These are phyloP conservation scores for Oscheius sp. DNA, from an alignment of 2,888 invertebrate genomes.

Conservation along the genomic window DNA sequence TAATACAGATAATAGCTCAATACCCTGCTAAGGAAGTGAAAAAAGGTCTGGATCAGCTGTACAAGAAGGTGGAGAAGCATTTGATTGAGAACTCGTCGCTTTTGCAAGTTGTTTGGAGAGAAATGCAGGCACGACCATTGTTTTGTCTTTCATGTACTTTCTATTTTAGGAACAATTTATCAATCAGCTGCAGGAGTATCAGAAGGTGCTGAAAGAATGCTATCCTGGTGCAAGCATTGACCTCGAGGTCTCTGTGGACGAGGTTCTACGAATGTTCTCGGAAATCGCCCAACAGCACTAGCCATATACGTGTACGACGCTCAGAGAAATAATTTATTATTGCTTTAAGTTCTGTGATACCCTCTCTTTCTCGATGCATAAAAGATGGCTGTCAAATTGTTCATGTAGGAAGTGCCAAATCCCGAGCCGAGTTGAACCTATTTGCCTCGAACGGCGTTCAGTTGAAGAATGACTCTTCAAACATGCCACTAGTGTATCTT, in stretches of 20 bases:
- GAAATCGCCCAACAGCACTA: constrained; percentile 95
- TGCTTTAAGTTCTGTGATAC: constrained; percentile 7
- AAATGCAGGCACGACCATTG: constrained; percentile 82
- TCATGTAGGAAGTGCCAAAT: no score
- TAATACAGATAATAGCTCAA: constrained; percentile 82
- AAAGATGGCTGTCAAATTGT: neutral
- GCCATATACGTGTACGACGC: constrained; percentile 28
- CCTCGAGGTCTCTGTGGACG: constrained; percentile 94
- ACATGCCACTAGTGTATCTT: no score
- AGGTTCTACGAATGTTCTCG: constrained; percentile 95
- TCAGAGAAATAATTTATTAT: constrained; percentile 9
- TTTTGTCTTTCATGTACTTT: no score
- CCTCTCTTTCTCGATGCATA: neutral
- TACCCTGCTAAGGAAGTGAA: constrained; percentile 86
- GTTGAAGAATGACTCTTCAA: no score
- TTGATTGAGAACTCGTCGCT: constrained; percentile 78
- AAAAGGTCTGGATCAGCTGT: constrained; percentile 69
- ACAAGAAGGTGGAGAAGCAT: constrained; percentile 87
- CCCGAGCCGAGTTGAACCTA: no score
- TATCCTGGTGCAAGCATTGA: constrained; percentile 68
- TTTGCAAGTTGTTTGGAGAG: constrained; percentile 92
- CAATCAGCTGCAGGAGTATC: constrained; percentile 91
- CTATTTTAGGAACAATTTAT: constrained; percentile 87
- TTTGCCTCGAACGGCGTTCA: no score
- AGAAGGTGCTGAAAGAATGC: constrained; percentile 79